Conservation (phyloP, 2,888 invertebrate genomes). For the Ceraclea dissimilis region DNA sequence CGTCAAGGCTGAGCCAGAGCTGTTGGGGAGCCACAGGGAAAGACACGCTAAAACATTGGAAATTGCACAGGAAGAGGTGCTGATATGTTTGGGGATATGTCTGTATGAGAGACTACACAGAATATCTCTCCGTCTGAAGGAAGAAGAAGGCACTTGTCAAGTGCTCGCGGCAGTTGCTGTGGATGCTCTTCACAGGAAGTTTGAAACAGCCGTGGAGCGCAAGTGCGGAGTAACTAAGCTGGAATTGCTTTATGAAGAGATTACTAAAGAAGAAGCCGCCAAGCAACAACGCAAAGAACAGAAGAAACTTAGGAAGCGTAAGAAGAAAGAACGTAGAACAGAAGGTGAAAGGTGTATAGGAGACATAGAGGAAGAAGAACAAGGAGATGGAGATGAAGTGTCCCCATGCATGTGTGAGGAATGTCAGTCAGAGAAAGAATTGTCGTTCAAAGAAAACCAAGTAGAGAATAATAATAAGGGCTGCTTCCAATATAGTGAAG, state of each 20-base stretch:
- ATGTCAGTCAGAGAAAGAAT: conserved; percentile 35
- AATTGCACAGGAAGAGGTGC: conserved; percentile 93
- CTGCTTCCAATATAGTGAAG: conserved; percentile 36
- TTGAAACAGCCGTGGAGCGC: conserved; percentile 82
- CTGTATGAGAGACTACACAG: conserved; percentile 85
- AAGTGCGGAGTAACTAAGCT: conserved; percentile 85
- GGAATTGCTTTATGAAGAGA: conserved; percentile 80
- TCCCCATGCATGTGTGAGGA: conserved; percentile 42
- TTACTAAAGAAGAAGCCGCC: conserved; percentile 78
- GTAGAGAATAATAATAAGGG: conserved; percentile 39
- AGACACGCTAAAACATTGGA: conserved; percentile 94
- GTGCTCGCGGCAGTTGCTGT: conserved; percentile 83
- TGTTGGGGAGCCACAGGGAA: conserved; percentile 80
- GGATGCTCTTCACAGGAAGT: conserved; percentile 80
- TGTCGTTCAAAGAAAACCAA: conserved; percentile 29
- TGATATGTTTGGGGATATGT: conserved; percentile 90
- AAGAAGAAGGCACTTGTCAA: conserved; percentile 92
- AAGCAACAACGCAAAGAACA: conserved; percentile 81
- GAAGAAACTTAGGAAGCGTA: conserved; percentile 69
- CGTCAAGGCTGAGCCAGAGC: conserved; percentile 83
- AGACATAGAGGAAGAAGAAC: conserved; percentile 28
- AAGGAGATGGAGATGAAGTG: conserved; percentile 13
- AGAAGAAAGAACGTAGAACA: conserved; percentile 61
- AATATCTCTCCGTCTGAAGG: conserved; percentile 76
- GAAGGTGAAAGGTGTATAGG: conserved; percentile 33